Base-by-base conservation (phyloP, 2,797 vertebrate genomes). In the Molothrus ater region DNA sequence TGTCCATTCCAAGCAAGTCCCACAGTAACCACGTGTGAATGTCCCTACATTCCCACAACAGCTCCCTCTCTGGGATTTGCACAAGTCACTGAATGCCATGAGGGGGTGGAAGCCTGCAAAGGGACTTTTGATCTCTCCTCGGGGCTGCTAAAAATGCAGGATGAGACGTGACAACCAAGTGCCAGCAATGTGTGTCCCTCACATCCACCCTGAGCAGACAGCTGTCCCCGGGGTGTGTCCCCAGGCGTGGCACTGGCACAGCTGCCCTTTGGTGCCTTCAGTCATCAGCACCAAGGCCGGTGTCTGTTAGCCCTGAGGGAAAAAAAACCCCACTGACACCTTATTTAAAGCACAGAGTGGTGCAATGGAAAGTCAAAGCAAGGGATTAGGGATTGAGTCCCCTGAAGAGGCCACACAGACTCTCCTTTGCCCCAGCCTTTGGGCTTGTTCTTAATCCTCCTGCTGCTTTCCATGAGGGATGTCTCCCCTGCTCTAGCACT, bases 331-430 rank as follows among this genome's bases (percentile, higher is more conserved):
- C 48, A 38, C 34, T 15, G 83, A 47, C 34, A 47, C 32, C 50
- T 78, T 78, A 88, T 88, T 92, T 80, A 90, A 92, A 86, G 90
- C 61, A 72, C 64, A 15, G 48, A 72, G 61, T 24, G 82, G 68
- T 64, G 60, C 71, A 80, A 53, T 47, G 86, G 76, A 90, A 95
- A 92, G 88, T 86, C 70, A 70, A 68, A 72, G 76, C 76, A 88
- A 32, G 32, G 65, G 70, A 88, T 85, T 83, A 94, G 56, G 7
- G 3, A 91, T 50, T 7, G 17, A 69, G 74, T 59, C 42, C 51
- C 34, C 48, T 45, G 48, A 70, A 73, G 53, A 40, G 36, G 53
- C 54, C 2, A 4, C 56, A 54, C 38, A 40, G 59, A 54, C 36
- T 68, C 51, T 88, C 50, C 34, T 64, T 11, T 20, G 1, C 13